Percentiles rank a stretch among this genome's conserved stretches.
These are phyloP conservation scores for Sacculina carcini DNA, from an alignment of 2,888 invertebrate genomes.

Conservation along the genomic window DNA sequence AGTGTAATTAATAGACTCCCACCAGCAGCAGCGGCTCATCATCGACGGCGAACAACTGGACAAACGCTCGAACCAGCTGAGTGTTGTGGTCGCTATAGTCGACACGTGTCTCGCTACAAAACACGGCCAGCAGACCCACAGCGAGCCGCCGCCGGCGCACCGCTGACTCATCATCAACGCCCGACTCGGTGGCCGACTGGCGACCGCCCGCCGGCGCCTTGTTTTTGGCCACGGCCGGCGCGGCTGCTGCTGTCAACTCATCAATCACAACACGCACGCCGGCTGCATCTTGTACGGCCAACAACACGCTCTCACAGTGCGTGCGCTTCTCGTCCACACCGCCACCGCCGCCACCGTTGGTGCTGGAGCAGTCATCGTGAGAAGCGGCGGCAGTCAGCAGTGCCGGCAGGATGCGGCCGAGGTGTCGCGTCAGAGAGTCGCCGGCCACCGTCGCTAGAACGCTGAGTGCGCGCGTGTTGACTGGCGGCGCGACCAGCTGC, in stretches of 20 bases:
- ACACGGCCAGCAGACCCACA: slow-evolving; percentile 59
- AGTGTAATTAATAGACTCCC: too few species aligned
- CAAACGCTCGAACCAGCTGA: slow-evolving; percentile 58
- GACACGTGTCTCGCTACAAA: slow-evolving; percentile 64
- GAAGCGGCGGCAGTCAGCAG: slow-evolving; percentile 45
- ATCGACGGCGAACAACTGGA: slow-evolving; percentile 52
- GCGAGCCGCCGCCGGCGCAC: slow-evolving; percentile 37
- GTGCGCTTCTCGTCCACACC: slow-evolving; percentile 40
- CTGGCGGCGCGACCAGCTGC: slow-evolving; percentile 60
- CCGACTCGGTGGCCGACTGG: not conserved
- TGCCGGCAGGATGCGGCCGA: slow-evolving; percentile 75
- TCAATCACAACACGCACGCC: slow-evolving; percentile 69
- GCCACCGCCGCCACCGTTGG: slow-evolving; percentile 37
- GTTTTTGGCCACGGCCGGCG: not conserved
- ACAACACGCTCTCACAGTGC: slow-evolving; percentile 72
- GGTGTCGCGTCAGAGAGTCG: slow-evolving; percentile 63
- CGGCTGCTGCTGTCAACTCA: slow-evolving; percentile 26
- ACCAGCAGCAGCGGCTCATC: slow-evolving; percentile 48
- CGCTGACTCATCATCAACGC: too few species aligned
- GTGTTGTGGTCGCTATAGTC: slow-evolving; percentile 67
- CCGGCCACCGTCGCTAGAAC: slow-evolving; percentile 85
- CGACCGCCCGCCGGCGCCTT: too few species aligned
- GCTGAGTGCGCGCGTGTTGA: slow-evolving; percentile 77
- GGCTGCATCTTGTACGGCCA: slow-evolving; percentile 62
- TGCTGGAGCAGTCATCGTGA: slow-evolving; percentile 39